Evolutionary conservation across 2,113 vertebrate species (phyloP).

Genomic region (Coracopsis vasa): DNA sequence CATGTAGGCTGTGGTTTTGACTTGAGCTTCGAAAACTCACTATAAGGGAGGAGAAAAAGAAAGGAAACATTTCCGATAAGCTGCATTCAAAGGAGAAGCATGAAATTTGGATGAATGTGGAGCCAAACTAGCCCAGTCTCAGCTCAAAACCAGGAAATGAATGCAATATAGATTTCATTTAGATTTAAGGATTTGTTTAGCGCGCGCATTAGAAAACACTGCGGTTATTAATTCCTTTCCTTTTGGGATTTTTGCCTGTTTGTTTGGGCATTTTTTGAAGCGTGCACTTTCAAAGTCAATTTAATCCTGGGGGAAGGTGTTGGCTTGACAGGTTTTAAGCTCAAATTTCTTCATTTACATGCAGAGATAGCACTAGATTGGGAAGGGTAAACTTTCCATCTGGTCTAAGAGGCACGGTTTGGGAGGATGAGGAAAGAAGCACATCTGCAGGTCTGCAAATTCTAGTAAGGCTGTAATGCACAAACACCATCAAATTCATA

Average conservation of each 20-base stretch:
- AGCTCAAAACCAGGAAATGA: not conserved
- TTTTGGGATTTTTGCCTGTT: constrained; percentile 25
- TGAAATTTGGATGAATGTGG: constrained; percentile 38
- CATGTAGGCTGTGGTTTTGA: not conserved
- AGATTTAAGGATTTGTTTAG: constrained; percentile 63
- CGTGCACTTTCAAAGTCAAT: constrained; percentile 6
- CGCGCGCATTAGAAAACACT: constrained; percentile 56
- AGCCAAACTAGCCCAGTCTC: constrained; percentile 1
- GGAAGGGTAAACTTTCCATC: constrained; percentile 48
- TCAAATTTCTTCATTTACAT: constrained; percentile 44
- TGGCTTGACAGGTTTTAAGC: constrained; percentile 36
- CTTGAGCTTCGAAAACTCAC: not conserved
- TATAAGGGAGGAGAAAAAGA: not conserved
- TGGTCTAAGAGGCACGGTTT: not conserved
- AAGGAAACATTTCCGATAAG: not conserved
- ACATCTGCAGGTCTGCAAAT: not conserved
- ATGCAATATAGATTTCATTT: constrained; percentile 72
- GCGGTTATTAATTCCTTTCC: constrained; percentile 47
- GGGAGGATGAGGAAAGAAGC: not conserved
- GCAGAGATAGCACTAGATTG: constrained; percentile 16
- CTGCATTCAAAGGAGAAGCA: constrained; percentile 38
- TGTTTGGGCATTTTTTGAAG: constrained; percentile 37
- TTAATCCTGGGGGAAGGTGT: constrained; percentile 42
- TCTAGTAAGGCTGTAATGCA: not conserved
- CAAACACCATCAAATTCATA: not conserved